phyloP scores from a whole-genome alignment of 2,888 invertebrate species.

The Nomada lathburiana region DNA sequence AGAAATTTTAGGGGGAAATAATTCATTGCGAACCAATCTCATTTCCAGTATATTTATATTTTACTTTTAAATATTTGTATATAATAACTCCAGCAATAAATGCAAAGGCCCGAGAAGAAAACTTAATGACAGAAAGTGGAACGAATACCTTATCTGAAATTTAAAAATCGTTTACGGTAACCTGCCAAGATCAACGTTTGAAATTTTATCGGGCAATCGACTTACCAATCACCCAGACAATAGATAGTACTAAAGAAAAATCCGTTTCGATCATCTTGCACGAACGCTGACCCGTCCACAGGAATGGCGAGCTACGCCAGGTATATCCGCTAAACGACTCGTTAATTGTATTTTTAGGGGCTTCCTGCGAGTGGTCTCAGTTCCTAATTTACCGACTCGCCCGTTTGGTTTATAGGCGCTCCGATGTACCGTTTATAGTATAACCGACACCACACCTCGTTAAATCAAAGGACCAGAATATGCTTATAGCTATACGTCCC shows the following conservation, averaged over 20 bases:
- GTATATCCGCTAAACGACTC: conserved; percentile 78
- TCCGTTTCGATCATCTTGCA: conserved; percentile 44
- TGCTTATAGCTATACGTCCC: conserved; percentile 71
- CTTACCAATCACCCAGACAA: background rate
- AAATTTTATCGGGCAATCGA: background rate
- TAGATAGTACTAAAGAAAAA: conserved; percentile 10
- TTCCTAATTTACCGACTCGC: conserved; percentile 81
- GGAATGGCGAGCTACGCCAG: conserved; percentile 67
- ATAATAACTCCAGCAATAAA: no score
- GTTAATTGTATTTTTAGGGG: conserved; percentile 82
- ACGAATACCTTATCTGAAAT: no score
- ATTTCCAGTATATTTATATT: no score
- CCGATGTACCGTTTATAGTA: conserved; percentile 80
- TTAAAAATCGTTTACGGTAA: no score
- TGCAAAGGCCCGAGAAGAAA: no score
- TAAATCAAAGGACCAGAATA: conserved; percentile 79
- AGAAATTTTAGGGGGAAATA: no score
- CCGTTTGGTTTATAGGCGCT: conserved; percentile 81
- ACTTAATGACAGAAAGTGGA: no score
- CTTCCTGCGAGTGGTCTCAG: conserved; percentile 76
- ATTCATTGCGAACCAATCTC: no score
- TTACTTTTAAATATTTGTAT: no score
- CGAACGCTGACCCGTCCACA: conserved; percentile 50
- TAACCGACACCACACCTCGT: conserved; percentile 82
- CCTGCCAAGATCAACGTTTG: no score